Evolutionary conservation across 2,888 invertebrate genomes (phyloP).

Genomic region (Pterostichus niger): DNA sequence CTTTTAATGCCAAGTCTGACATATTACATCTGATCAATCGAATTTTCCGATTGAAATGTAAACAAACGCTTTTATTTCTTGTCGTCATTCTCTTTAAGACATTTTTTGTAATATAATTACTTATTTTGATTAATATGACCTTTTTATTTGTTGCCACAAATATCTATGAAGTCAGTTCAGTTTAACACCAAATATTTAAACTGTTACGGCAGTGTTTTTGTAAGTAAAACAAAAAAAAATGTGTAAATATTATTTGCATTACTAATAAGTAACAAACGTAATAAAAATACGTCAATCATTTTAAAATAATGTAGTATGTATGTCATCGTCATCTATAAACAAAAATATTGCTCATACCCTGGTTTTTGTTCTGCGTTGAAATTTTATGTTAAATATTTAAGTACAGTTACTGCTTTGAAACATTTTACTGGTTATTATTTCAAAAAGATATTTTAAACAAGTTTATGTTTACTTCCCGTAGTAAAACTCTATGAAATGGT

Average conservation of each 20-base stretch:
- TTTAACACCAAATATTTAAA: conserved; percentile 8
- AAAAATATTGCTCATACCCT: not conserved
- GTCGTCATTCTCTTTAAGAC: not conserved
- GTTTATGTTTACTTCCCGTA: not conserved
- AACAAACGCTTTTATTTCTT: conserved; percentile 14
- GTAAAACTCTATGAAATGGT: conserved; percentile 9
- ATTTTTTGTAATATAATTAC: not conserved
- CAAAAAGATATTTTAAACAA: not conserved
- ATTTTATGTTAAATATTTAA: not conserved
- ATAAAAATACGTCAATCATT: conserved; percentile 1
- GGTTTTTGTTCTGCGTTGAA: not conserved
- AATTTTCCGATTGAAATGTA: conserved; percentile 24
- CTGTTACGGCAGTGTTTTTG: not conserved
- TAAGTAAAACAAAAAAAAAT: not conserved
- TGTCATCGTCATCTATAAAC: not conserved
- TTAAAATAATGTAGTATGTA: not conserved
- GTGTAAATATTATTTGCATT: conserved; percentile 3
- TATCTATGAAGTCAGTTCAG: conserved; percentile 8
- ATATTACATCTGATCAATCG: conserved; percentile 19
- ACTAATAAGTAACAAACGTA: not conserved
- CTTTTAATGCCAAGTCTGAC: conserved; percentile 34
- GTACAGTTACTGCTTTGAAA: not conserved
- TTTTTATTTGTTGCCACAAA: conserved; percentile 1
- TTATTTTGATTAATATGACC: too few species aligned
- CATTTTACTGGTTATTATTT: not conserved